Conservation (phyloP, 2,888 invertebrate species). For the Tachina fera region DNA sequence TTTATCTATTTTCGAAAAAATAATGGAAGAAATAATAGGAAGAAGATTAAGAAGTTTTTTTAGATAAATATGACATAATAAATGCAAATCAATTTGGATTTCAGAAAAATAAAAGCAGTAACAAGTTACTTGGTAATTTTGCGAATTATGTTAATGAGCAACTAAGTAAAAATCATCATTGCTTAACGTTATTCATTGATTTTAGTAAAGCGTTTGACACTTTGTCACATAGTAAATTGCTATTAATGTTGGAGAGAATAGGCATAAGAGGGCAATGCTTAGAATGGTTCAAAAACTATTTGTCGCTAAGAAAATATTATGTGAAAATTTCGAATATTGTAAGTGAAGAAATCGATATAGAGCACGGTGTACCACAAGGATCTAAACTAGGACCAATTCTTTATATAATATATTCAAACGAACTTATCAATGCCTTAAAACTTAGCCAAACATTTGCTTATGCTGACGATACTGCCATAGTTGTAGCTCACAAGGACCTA, state of each 20-base stretch:
- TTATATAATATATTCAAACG: constrained; percentile 1
- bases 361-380: background rate
- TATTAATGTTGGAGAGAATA: background rate
- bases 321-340: background rate
- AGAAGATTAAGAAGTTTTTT: no score
- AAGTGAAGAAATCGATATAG: no score
- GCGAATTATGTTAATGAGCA: background rate
- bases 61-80: no score
- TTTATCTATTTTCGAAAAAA: no score
- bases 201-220: constrained; percentile 5
- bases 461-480: background rate
- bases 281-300: background rate
- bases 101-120: background rate
- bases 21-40: no score
- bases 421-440: background rate
- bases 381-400: background rate
- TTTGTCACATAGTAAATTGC: background rate
- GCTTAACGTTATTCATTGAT: background rate
- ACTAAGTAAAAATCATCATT: background rate
- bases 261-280: background rate
- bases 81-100: background rate
- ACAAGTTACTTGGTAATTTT: background rate
- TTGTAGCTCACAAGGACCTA: background rate
- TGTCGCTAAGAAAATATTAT: no score
- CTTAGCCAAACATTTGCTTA: background rate